Conservation (phyloP, 2,888 invertebrate genomes). For the Cheilosia pagana region DNA sequence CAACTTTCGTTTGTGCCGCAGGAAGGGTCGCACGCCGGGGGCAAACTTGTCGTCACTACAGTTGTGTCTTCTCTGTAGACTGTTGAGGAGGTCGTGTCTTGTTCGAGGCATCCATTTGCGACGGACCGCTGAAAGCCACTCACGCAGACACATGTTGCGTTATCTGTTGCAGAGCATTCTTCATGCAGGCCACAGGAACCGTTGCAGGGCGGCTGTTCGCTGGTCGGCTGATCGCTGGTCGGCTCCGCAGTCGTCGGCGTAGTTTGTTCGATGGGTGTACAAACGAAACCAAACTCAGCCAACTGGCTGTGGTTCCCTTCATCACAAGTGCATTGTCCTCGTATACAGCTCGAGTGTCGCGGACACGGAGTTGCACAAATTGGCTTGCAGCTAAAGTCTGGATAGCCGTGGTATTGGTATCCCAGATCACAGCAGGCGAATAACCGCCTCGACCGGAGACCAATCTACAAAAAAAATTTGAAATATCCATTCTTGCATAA, state of each 20-base stretch:
- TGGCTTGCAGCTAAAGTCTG: constrained; percentile 39
- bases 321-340: constrained; percentile 71
- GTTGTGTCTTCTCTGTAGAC: constrained; percentile 75
- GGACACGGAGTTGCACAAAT: constrained; percentile 72
- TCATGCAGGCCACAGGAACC: constrained; percentile 28
- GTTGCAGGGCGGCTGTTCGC: constrained; percentile 10
- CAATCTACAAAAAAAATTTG: constrained; percentile 12
- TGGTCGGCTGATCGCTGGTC: neutral
- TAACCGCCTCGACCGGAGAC: constrained; percentile 23
- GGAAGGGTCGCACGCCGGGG: constrained; percentile 13
- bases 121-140: constrained; percentile 24
- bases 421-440: constrained; percentile 45
- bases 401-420: constrained; percentile 19
- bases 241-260: neutral
- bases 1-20: constrained; percentile 55
- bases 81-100: constrained; percentile 17
- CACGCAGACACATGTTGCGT: constrained; percentile 27
- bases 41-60: neutral
- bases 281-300: neutral
- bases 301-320: constrained; percentile 7
- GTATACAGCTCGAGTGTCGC: constrained; percentile 68
- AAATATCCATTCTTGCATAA: neutral
- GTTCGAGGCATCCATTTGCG: neutral
- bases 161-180: constrained; percentile 6
- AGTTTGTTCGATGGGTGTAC: constrained; percentile 75